Evolutionary conservation across 2,113 vertebrate species (phyloP).

Genomic region (Microcebus tavaratra): DNA sequence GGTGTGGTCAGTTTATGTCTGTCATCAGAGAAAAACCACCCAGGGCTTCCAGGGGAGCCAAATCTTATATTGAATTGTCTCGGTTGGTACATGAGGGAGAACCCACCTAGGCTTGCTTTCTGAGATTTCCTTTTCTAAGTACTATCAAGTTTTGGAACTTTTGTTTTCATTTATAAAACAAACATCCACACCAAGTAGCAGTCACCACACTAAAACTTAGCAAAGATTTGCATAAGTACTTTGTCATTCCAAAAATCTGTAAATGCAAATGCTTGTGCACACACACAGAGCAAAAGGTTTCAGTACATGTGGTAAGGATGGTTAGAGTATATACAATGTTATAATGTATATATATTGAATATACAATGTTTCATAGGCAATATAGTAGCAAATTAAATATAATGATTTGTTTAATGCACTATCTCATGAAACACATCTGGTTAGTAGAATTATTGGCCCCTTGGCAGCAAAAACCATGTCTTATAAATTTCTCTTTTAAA

Average conservation of each 20-base stretch:
- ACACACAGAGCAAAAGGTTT: neutral
- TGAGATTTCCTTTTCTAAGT: neutral
- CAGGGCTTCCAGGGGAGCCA: neutral
- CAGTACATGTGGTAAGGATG: neutral
- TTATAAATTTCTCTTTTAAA: neutral
- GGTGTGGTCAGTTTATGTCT: neutral
- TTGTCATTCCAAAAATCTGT: neutral
- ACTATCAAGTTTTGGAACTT: neutral
- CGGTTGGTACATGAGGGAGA: neutral
- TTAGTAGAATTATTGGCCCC: neutral
- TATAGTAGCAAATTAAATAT: neutral
- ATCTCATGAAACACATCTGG: neutral
- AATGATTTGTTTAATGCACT: neutral
- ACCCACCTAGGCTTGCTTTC: neutral
- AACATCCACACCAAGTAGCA: neutral
- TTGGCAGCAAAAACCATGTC: neutral
- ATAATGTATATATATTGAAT: neutral
- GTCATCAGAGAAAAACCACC: neutral
- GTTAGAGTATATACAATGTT: neutral
- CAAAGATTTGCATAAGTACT: neutral
- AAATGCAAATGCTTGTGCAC: neutral
- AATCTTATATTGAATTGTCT: neutral
- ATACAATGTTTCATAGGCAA: neutral
- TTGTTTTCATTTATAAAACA: slow-evolving; percentile 19
- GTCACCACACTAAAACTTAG: neutral